Evolutionary conservation across 2,888 invertebrate genomes (phyloP), one percentile per base, ranked within the genome.

Genomic region (Pantelozetes paolii): DNA sequence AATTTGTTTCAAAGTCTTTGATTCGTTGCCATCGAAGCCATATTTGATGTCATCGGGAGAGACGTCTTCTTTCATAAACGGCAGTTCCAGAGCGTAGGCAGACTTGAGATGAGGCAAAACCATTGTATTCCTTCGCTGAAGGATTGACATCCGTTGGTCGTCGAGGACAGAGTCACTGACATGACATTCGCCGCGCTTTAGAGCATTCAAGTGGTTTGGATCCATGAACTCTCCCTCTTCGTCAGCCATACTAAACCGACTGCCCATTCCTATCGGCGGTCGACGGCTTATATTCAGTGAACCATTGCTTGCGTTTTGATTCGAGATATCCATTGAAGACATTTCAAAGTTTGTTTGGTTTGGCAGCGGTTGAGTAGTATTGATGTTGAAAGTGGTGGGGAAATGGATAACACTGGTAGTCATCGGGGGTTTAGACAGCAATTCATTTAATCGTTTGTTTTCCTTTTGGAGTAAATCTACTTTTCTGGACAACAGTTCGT

Each of bases 11-110:
- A 59, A 26, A 5, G 59, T 13, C 3, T 59, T 28, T 3, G 59
- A 59, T 1, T 59, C 18, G 30, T 15, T 28, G 8, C 59, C 30
- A 59, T 59, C 18, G 26, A 59, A 59, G 2, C 59, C 59, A 28
- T 32, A 11, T 42, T 67, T 67, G 5, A 64, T 64, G 18, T 23
- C 26, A 1, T 67, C 42, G 20, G 40, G 23, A 26, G 26, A 11
- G n/a, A 42, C 15, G n/a, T 32, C 11, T 1, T 67, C 26, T 13
- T 6, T 23, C 67, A 67, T 67, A 13, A 67, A 67, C 23, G 23
- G 81, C 13, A 80, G 80, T 77, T 83, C 83, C 3, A 83, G 80
- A 0, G 82, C 82, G 76, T 83, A 83, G 8, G 81, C 79, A 0
- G 82, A 80, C 74, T 80, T 81, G 71, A 83, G 77, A 78, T 83